Evolutionary conservation across 2,888 invertebrate species (phyloP), one percentile per base, ranked within the genome.

Genomic region (Adelognathus sp.): DNA sequence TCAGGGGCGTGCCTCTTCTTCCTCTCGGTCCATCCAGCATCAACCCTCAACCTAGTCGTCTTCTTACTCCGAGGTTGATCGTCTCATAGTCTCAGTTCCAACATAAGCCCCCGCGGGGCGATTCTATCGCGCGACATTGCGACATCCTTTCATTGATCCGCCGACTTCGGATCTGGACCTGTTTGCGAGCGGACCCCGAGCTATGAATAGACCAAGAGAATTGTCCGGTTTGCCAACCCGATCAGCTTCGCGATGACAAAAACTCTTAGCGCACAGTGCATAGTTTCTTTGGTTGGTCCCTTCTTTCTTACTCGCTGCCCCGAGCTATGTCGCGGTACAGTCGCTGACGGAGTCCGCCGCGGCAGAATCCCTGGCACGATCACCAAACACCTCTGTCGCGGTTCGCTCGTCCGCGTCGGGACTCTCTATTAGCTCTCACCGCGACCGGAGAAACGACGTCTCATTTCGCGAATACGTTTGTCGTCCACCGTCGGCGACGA

Each of bases 71-170:
- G 41, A 27, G 61, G 46, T 77, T 73, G n/a, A 61, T 56, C 54
- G 36, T 73, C 29, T 58, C 1, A 33, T 56, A 46, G 46, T 46
- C 46, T n/a, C n/a, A n/a, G 18, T 4, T 11, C 24, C 3, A 46
- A 24, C 69, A 50, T 36, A 79, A 67, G 58, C 52, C 67, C 73
- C 70, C 44, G 52, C 64, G 33, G 70, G 63, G 31, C 70, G 89
- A 89, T 89, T 76, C 83, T 89, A 88, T 89, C 88, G 84, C 83
- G 84, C 86, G 87, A 88, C 87, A 89, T 85, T 84, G 77, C 86
- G 85, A 90, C 89, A 89, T 88, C 87, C 84, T 86, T 86, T 83
- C 86, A 88, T 90, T 90, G 90, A 90, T 90, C 90, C 89, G 86
- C 90, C 90, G 87, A 85, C 86, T 70, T 63, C 70, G n/a, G n/a